phyloP scores from a whole-genome alignment of 2,797 vertebrate species.

The Petrocephalus schoutedeni region DNA sequence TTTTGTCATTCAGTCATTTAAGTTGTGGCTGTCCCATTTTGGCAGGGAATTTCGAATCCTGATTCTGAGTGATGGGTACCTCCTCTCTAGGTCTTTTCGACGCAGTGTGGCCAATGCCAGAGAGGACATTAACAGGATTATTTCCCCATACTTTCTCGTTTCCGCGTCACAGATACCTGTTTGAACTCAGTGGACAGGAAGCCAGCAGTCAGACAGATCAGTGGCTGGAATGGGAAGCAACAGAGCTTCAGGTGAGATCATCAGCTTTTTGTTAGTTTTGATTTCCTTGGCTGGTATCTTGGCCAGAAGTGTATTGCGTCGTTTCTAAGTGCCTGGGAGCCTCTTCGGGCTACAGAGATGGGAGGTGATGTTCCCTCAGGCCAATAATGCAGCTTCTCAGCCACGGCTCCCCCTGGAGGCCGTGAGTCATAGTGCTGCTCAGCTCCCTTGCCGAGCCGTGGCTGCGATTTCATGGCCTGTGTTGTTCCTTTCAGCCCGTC shows the following conservation, averaged over 20 bases:
- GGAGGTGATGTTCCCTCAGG: background rate
- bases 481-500: constrained; percentile 59
- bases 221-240: constrained; percentile 89
- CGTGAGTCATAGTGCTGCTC: background rate
- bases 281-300: background rate
- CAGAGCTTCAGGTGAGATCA: constrained; percentile 73
- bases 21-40: background rate
- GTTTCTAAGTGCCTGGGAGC: background rate
- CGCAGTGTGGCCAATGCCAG: background rate
- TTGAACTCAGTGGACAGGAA: constrained; percentile 66
- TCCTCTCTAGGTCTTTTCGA: background rate
- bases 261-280: background rate
- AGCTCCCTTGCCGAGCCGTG: background rate
- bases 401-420: background rate
- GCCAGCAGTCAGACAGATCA: constrained; percentile 65
- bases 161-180: constrained; percentile 67
- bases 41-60: background rate
- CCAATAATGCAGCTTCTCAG: background rate
- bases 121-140: background rate
- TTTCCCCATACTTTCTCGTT: background rate
- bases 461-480: constrained; percentile 10
- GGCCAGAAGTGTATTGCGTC: too few species aligned
- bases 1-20: background rate
- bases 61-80: background rate
- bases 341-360: background rate